A percentile compares a stretch with the other conserved stretches of the same genome.
These are phyloP conservation scores for Drosophila takahashii DNA, from an alignment of 1,140 invertebrate genomes.

Conservation along the genomic window DNA sequence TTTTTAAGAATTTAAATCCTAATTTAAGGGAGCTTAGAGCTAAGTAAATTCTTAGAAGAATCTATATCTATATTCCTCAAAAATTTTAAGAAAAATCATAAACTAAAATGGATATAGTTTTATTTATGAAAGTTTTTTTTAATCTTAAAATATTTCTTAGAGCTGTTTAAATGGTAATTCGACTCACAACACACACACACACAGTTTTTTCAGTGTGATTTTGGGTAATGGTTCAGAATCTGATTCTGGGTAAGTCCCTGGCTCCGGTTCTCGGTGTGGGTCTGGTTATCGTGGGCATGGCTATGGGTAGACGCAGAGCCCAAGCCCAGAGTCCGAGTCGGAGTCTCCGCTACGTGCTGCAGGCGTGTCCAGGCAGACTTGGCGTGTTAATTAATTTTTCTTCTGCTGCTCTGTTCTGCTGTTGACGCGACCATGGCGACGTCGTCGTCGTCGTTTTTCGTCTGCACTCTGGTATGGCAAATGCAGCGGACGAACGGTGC, in stretches of 20 bases:
- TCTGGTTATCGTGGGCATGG: background rate
- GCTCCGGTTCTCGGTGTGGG: constrained; percentile 16
- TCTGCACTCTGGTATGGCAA: background rate
- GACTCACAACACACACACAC: accelerated
- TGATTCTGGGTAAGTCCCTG: constrained; percentile 23
- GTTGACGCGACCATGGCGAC: constrained; percentile 44
- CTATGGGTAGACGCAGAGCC: background rate
- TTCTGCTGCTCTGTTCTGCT: constrained; percentile 41
- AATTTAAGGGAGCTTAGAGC: too few relatives aligned
- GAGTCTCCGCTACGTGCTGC: constrained; percentile 57
- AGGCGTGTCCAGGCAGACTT: constrained; percentile 55
- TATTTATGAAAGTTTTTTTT: too few relatives aligned
- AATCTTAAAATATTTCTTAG: too few relatives aligned
- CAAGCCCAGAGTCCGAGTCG: constrained; percentile 10
- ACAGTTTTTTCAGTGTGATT: constrained; percentile 7
- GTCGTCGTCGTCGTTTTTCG: constrained; percentile 5
- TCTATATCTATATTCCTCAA: too few relatives aligned
- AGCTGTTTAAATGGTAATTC: too few relatives aligned
- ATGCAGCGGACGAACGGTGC: constrained; percentile 38
- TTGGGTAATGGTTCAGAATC: constrained; percentile 17
- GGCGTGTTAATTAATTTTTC: constrained; percentile 67
- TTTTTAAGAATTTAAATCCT: too few relatives aligned
- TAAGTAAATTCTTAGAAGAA: too few relatives aligned
- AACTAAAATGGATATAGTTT: too few relatives aligned
- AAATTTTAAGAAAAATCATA: too few relatives aligned